Evolutionary conservation across 2,113 vertebrate species (phyloP).

Genomic region (Triplophysa siluroides): DNA sequence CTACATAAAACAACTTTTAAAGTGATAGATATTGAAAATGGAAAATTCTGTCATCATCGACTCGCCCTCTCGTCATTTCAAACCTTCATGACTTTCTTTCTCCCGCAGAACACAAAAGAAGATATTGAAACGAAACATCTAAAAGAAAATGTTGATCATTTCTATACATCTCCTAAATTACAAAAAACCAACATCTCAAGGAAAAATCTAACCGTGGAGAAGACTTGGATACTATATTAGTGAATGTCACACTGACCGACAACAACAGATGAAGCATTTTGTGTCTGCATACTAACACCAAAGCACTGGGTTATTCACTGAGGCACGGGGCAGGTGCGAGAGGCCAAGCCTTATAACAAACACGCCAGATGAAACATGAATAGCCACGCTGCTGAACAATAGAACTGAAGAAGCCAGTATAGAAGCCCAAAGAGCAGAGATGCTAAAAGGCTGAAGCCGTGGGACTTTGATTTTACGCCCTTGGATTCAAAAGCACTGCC

Average conservation of each 20-base stretch:
- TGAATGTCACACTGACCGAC: constrained; percentile 66
- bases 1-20: too few relatives aligned
- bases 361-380: constrained; percentile 54
- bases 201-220: constrained; percentile 39
- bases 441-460: constrained; percentile 37
- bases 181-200: constrained; percentile 8
- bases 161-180: constrained; percentile 54
- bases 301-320: constrained; percentile 51
- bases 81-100: too few relatives aligned
- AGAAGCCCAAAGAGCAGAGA: constrained; percentile 9
- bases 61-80: too few relatives aligned
- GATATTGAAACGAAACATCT: too few relatives aligned
- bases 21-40: too few relatives aligned
- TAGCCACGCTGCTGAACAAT: constrained; percentile 15
- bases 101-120: too few relatives aligned
- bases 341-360: constrained; percentile 41
- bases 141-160: neutral
- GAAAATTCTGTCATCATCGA: too few relatives aligned
- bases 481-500: constrained; percentile 42
- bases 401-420: neutral
- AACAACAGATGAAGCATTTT: constrained; percentile 61
- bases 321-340: constrained; percentile 40
- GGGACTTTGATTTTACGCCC: constrained; percentile 53
- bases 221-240: neutral
- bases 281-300: constrained; percentile 48